Evolutionary conservation across 2,888 invertebrate species (phyloP), one percentile per base, ranked within the genome.

Genomic region (Ptychoptera albimana): DNA sequence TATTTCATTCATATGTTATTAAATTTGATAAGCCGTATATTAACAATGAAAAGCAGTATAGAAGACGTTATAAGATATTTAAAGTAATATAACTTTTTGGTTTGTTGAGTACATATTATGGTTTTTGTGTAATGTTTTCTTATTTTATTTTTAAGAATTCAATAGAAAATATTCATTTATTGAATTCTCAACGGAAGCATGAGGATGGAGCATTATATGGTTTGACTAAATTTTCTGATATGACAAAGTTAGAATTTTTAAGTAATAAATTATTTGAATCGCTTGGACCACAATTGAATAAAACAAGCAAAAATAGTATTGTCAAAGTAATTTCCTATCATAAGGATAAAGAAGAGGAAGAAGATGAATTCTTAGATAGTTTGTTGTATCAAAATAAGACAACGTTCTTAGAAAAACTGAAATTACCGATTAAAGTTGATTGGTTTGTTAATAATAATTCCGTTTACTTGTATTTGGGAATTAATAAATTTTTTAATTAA

Each of bases 401-500:
- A 8, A 32, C 3, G 3, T 32, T 32, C 9, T 3, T 32, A 3
- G n/a, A n/a, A 3, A 11, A 11, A 32, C 9, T n/a, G 3, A n/a
- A n/a, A 7, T 32, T 32, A 32, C 32, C 32, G 8, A 7, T 32
- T 7, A 32, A 32, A 32, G n/a, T 32, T 11, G 32, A 32, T 32
- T 32, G 32, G 32, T 32, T 23, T 23, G 23, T 23, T 5, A 5
- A 23, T 7, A 23, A 5, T 23, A 5, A 23, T 23, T n/a, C n/a
- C 3, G 23, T 23, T 23, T 23, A 23, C 7, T 23, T 23, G 3
- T 7, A 23, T 23, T 23, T 23, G n/a, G n/a, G n/a, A n/a, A n/a
- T n/a, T n/a, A n/a, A n/a, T 23, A 23, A 23, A 23, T 23, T 23
- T 23, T 23, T 23, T 23, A 7, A 23, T 23, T 23, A 23, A 56